phyloP scores from a whole-genome alignment of 1,140 invertebrate genomes.

The Apolygus lucorum region DNA sequence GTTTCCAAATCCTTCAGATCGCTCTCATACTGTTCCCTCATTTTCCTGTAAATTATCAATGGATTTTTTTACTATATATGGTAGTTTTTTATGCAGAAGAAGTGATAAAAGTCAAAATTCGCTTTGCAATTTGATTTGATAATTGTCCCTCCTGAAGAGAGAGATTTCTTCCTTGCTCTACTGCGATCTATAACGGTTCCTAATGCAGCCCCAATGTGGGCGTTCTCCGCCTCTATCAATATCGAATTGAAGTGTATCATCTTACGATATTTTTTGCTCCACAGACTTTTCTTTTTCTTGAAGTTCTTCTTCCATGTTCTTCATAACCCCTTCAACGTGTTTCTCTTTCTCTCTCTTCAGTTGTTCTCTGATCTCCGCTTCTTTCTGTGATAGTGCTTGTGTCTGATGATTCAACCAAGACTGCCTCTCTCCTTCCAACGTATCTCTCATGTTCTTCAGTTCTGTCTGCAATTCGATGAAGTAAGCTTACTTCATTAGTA shows the following conservation, averaged over 20 bases:
- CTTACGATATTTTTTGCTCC: constrained; percentile 51
- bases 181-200: no score
- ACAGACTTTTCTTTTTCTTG: constrained; percentile 46
- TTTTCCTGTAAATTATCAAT: constrained; percentile 49
- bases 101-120: no score
- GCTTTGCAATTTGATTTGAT: no score
- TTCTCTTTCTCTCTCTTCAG: constrained; percentile 52
- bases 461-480: constrained; percentile 42
- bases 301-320: constrained; percentile 51
- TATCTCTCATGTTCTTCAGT: constrained; percentile 46
- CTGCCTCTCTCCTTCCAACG: constrained; percentile 47
- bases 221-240: not conserved
- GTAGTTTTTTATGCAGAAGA: no score
- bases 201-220: no score
- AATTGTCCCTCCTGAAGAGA: no score
- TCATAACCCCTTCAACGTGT: constrained; percentile 56
- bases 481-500: no score
- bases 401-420: constrained; percentile 47
- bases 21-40: constrained; percentile 62
- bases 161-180: no score
- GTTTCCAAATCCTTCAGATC: constrained; percentile 54
- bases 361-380: constrained; percentile 48
- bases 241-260: no score
- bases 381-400: constrained; percentile 45
- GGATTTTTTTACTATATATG: no score